Base-by-base conservation (phyloP, 2,888 invertebrate species). In the Catocala nupta region DNA sequence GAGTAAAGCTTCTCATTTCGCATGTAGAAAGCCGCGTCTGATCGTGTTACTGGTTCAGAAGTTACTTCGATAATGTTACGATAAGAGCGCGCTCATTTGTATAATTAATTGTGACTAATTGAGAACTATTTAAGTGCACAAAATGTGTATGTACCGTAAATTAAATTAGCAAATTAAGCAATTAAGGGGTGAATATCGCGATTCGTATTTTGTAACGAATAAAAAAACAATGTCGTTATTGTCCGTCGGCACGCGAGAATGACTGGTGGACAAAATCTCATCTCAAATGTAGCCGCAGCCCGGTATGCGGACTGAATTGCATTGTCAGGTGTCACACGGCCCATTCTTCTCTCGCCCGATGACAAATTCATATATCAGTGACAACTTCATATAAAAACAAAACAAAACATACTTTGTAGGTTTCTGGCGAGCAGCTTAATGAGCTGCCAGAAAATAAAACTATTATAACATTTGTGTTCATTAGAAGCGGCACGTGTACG, bases 41-140 rank as follows among this genome's bases (percentile, higher is more conserved):
- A 63, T 84, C 86, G 85, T 84, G 84, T 87, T 85, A 87, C 85
- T 80, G 84, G 83, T 81, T 82, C 84, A 79, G 82, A 83, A 87
- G 81, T 79, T 85, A 84, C 84, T 80, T 82, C 81, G 90, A 90
- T 90, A 85, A 81, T 77, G 81, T 71, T 55, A 63, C 81, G 88
- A 88, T 90, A 92, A 89, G 82, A 83, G 78, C 78, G 78, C 80
- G 82, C 83, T 85, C 83, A 83, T 83, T 84, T 85, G 83, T 84
- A 85, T 88, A 89, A 88, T 90, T 92, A 90, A 89, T 89, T 89
- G 87, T 87, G 81, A 86, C 90, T 91, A 91, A 92, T 92, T 90
- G 84, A 80, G 80, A 82, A 76, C 73, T 76, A 77, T 81, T 81
- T 83, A 83, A 85, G 82, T 82, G 83, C 80, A 78, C 78, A 81